Evolutionary conservation across 2,888 invertebrate genomes (phyloP).

Genomic region (Prosopocoilus inquinatus): DNA sequence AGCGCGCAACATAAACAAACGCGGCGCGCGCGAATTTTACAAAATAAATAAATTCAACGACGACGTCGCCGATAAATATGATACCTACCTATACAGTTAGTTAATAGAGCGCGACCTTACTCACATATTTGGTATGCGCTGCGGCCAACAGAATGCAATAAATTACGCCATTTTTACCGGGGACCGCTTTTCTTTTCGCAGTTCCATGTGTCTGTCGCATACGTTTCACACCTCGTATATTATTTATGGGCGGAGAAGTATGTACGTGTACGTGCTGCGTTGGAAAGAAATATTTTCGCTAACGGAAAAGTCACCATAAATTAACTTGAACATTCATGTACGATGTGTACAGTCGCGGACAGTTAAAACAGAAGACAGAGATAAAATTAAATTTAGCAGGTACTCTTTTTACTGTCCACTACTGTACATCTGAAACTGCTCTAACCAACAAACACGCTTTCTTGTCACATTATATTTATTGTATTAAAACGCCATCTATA

Average conservation of each 20-base stretch:
- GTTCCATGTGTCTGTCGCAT: not conserved
- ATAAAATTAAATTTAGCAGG: too few relatives aligned
- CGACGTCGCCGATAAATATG: slow-evolving; percentile 11
- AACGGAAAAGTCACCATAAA: too few relatives aligned
- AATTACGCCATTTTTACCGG: not conserved
- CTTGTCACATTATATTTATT: too few relatives aligned
- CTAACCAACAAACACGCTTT: too few relatives aligned
- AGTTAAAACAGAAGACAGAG: too few relatives aligned
- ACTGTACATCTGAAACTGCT: too few relatives aligned
- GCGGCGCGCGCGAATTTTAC: not conserved
- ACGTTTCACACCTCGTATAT: not conserved
- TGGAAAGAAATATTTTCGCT: too few relatives aligned
- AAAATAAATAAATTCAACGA: slow-evolving; percentile 12
- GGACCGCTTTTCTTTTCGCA: not conserved
- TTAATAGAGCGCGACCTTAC: slow-evolving; percentile 12
- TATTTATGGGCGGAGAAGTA: slow-evolving; percentile 1
- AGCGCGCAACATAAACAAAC: not conserved
- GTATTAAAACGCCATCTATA: too few relatives aligned
- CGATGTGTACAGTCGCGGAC: too few relatives aligned
- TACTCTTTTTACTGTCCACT: too few relatives aligned
- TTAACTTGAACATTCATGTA: too few relatives aligned
- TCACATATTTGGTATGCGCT: slow-evolving; percentile 8
- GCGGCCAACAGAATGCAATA: slow-evolving; percentile 5
- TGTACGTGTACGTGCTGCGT: not conserved
- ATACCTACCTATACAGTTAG: slow-evolving; percentile 3